phyloP scores from a whole-genome alignment of 1,140 invertebrate species.

The Zophobas morio region DNA sequence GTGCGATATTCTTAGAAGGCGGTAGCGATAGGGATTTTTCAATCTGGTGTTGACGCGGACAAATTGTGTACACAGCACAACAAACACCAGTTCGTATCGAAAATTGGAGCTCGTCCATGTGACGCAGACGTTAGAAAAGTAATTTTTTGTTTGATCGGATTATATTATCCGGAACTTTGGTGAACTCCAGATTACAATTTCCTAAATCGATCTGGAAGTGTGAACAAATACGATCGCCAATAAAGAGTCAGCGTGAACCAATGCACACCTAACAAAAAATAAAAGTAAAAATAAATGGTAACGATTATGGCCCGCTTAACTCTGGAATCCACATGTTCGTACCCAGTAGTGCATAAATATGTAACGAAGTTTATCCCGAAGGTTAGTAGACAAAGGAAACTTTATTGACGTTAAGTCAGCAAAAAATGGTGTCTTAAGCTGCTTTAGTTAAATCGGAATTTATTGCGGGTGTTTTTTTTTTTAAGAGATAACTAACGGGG shows the following conservation, averaged over 20 bases:
- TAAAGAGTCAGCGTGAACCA: not conserved
- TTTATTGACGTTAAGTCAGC: too few species aligned
- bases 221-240: constrained; percentile 8
- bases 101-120: constrained; percentile 32
- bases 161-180: not conserved
- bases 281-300: not conserved
- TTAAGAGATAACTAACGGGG: too few species aligned
- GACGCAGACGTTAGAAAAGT: constrained; percentile 29
- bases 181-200: constrained; percentile 5
- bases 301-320: not conserved
- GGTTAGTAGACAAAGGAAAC: too few species aligned
- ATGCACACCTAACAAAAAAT: not conserved
- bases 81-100: constrained; percentile 32
- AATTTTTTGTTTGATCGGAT: constrained; percentile 35
- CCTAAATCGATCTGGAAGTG: not conserved
- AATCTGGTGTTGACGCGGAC: constrained; percentile 28
- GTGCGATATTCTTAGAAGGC: constrained; percentile 1
- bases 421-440: too few species aligned
- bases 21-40: constrained; percentile 22
- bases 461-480: too few species aligned
- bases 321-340: not conserved
- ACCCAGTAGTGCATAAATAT: not conserved
- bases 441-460: too few species aligned
- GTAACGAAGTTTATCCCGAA: not conserved
- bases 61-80: constrained; percentile 42